Base-by-base conservation (phyloP, 1,140 invertebrate genomes). In the Dendroctonus valens region DNA sequence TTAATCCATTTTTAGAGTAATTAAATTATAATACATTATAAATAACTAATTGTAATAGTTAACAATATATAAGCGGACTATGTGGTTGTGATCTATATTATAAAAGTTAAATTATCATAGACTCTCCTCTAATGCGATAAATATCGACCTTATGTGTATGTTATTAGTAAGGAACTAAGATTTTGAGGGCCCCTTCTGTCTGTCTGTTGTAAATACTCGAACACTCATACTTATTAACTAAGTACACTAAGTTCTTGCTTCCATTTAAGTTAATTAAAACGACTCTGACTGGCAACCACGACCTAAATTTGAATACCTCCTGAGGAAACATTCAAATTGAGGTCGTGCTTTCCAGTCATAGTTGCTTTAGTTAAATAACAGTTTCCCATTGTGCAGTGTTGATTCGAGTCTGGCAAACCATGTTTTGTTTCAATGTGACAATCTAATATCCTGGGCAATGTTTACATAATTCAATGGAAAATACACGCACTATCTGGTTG, bases 81-180 rank as follows among this genome's bases (percentile, higher is more conserved):
- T 42, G 65, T 68, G 66, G 66, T 68, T 68, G 66, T 68, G 66
- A 68, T 68, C 66, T 68, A 68, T 68, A 44, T 65, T 64, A 26
- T 26, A 63, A 63, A 54, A 26, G 26, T 54, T 46, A 59, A 59
- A 52, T 15, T 55, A 66, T 26, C 11, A 58, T 55, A 67, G 59
- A 67, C 53, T 60, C 55, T 61, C 55, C 55, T 61, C 52, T 67
- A 39, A 12, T 62, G 63, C 40, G 40, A 52, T 59, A 50, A 60
- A 60, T 67, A 59, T 65, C 57, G 46, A 62, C 53, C 57, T 68
- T 50, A 60, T 55, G 48, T 61, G 51, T 60, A 55, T 61, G 58
- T 67, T 60, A 68, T 64, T 64, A 49, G 61, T 64, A 64, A 57
- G 62, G 62, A 65, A 65, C 39, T 65, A 65, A 65, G 52, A 46